Percentiles rank a stretch among this genome's conserved stretches.
Conservation (phyloP, 2,888 invertebrate genomes). For the Halictus ligatus region DNA sequence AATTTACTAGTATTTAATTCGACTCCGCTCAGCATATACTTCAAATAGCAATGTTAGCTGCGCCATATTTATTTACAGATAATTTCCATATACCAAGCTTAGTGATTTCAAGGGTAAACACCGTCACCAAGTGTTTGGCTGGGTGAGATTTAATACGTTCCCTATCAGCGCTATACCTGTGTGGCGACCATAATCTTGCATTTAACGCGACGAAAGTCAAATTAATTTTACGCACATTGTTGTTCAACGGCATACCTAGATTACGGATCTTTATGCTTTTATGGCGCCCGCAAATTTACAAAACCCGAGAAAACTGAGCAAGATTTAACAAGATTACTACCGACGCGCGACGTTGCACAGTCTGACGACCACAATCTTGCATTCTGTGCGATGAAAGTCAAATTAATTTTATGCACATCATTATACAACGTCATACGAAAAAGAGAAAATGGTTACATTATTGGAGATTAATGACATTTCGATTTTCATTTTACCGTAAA, state of each 20-base stretch:
- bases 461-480: neutral
- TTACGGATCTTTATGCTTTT: neutral
- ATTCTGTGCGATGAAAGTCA: neutral
- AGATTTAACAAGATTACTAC: neutral
- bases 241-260: neutral
- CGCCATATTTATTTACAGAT: neutral
- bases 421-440: neutral
- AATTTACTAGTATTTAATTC: slow-evolving; percentile 3
- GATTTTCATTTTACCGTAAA: neutral
- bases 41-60: neutral
- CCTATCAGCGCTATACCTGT: neutral
- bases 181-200: neutral
- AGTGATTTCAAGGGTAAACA: neutral
- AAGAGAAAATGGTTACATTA: neutral
- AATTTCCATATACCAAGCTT: slow-evolving; percentile 4
- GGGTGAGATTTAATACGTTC: neutral
- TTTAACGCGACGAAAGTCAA: neutral
- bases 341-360: neutral
- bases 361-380: neutral
- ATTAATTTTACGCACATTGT: neutral
- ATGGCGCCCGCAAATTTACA: neutral
- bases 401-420: neutral
- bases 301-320: neutral
- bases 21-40: neutral
- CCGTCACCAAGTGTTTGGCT: neutral